Evolutionary conservation across 2,113 vertebrate genomes (phyloP).

Genomic region (Callospermophilus lateralis): DNA sequence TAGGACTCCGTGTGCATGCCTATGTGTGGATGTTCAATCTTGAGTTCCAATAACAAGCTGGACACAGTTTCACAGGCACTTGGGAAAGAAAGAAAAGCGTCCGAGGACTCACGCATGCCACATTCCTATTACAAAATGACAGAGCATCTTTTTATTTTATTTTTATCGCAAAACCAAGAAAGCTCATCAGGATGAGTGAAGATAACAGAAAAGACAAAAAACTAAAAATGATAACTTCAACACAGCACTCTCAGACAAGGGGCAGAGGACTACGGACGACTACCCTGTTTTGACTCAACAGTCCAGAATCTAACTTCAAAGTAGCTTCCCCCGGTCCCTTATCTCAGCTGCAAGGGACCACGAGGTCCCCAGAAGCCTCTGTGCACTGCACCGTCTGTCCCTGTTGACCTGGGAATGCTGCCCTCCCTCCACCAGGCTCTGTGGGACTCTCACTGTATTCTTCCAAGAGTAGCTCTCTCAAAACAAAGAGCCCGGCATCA

Average conservation of each 20-base stretch:
- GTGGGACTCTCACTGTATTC: background rate
- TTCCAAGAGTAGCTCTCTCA: background rate
- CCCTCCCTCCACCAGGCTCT: background rate
- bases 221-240: background rate
- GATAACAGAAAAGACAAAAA: background rate
- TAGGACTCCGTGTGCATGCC: background rate
- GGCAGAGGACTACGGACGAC: fast-evolving
- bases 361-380: background rate
- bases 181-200: background rate
- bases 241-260: background rate
- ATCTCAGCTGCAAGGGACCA: background rate
- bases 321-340: background rate
- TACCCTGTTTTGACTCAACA: background rate
- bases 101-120: background rate
- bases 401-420: too few species aligned
- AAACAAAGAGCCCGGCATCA: background rate
- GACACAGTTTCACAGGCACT: background rate
- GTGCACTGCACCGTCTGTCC: background rate
- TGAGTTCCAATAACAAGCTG: background rate
- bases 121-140: background rate
- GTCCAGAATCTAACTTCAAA: background rate
- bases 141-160: background rate
- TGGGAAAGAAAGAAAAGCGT: background rate
- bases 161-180: background rate
- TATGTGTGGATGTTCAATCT: background rate